Evolutionary conservation across 2,888 invertebrate species (phyloP).

Genomic region (Idaea dimidiata): DNA sequence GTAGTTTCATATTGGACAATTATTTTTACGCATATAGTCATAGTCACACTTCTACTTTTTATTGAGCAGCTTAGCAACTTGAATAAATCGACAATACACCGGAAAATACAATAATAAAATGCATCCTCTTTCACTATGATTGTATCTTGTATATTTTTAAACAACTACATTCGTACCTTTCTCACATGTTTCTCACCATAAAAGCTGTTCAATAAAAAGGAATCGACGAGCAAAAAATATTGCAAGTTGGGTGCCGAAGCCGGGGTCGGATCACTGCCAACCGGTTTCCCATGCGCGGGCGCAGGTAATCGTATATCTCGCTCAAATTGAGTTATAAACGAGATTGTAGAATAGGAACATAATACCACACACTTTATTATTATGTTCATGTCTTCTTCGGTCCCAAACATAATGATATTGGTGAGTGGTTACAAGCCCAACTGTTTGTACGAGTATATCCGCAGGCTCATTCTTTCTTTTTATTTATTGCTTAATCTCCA

Average conservation of each 20-base stretch:
- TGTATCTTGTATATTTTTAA: neutral
- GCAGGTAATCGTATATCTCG: constrained; percentile 72
- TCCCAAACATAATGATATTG: constrained; percentile 13
- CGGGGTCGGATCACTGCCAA: constrained; percentile 47
- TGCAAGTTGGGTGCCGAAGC: constrained; percentile 56
- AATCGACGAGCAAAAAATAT: constrained; percentile 61
- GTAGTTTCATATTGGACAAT: neutral
- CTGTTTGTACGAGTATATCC: constrained; percentile 27
- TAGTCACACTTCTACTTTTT: neutral
- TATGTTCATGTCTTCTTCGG: constrained; percentile 15
- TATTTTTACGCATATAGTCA: neutral
- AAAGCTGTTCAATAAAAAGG: constrained; percentile 37
- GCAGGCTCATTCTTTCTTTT: constrained; percentile 27
- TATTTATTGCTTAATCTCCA: constrained; percentile 38
- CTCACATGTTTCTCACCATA: constrained; percentile 40
- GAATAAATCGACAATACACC: neutral
- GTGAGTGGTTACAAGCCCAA: constrained; percentile 25
- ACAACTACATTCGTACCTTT: constrained; percentile 19
- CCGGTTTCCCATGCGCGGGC: constrained; percentile 71
- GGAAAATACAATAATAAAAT: neutral
- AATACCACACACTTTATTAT: constrained; percentile 35
- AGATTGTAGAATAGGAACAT: constrained; percentile 59
- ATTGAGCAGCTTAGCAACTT: neutral
- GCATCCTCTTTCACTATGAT: neutral
- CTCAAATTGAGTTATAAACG: constrained; percentile 75